phyloP scores from a whole-genome alignment of 2,113 vertebrate genomes.

The Petroica traversi region DNA sequence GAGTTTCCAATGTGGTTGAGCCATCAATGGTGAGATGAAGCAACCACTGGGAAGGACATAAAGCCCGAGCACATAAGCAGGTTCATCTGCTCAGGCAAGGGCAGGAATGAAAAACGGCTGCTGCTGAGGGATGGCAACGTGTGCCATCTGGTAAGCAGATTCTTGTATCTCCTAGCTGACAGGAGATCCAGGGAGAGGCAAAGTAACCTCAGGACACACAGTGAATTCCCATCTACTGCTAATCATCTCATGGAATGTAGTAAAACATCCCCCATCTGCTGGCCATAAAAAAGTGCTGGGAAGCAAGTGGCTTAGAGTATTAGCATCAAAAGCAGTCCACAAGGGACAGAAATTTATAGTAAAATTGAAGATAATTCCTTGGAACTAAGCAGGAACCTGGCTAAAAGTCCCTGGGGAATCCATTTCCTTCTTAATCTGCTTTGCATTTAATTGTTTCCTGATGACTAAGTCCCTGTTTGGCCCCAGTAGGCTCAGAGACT shows the following conservation, averaged over 20 bases:
- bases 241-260: not conserved
- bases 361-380: constrained; percentile 26
- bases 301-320: constrained; percentile 4
- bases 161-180: not conserved
- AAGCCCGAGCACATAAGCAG: not conserved
- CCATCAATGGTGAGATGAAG: not conserved
- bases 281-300: not conserved
- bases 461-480: constrained; percentile 3
- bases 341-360: constrained; percentile 1
- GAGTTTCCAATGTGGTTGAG: not conserved
- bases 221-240: not conserved
- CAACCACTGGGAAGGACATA: not conserved
- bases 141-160: not conserved
- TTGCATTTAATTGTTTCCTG: constrained; percentile 52
- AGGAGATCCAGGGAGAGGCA: not conserved
- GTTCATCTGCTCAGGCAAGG: not conserved
- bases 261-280: not conserved
- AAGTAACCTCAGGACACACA: not conserved
- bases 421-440: constrained; percentile 43
- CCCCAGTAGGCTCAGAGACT: not conserved
- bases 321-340: not conserved
- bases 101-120: not conserved
- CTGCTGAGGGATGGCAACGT: not conserved
- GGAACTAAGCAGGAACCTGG: constrained; percentile 22
- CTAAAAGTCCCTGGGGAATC: constrained; percentile 6